These are phyloP conservation scores for Sycophila texana DNA, from an alignment of 2,888 invertebrate species.

Conservation along the genomic window DNA sequence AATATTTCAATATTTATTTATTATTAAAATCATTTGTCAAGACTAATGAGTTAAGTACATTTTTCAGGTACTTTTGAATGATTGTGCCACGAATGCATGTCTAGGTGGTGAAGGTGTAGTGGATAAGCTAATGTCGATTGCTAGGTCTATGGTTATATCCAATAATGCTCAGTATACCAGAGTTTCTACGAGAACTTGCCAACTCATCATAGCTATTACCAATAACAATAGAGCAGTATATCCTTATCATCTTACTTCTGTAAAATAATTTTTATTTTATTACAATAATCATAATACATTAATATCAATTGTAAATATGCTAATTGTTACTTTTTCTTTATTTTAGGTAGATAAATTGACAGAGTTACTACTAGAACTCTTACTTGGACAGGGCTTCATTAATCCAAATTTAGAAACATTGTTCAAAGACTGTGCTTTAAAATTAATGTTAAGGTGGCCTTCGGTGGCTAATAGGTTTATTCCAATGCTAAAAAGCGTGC, in stretches of 20 bases:
- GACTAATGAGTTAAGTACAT: constrained; percentile 13
- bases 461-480: constrained; percentile 72
- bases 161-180: constrained; percentile 74
- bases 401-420: constrained; percentile 71
- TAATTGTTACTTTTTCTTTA: constrained; percentile 45
- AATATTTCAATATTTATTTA: not conserved
- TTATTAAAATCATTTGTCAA: constrained; percentile 18
- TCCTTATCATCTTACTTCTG: constrained; percentile 72
- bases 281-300: not conserved
- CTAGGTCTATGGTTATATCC: constrained; percentile 72
- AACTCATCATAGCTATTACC: constrained; percentile 73
- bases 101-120: constrained; percentile 72
- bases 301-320: not conserved
- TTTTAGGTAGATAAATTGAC: constrained; percentile 72
- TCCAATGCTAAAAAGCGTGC: constrained; percentile 67
- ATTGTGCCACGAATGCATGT: constrained; percentile 70
- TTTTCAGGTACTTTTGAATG: constrained; percentile 70
- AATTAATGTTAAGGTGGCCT: constrained; percentile 74
- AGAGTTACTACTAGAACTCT: constrained; percentile 70
- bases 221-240: constrained; percentile 72
- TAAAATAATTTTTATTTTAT: constrained; percentile 58
- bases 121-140: constrained; percentile 72
- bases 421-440: constrained; percentile 71
- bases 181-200: constrained; percentile 72
- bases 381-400: constrained; percentile 72